Evolutionary conservation across 2,797 vertebrate genomes (phyloP).

Genomic region (Lateolabrax maculatus): DNA sequence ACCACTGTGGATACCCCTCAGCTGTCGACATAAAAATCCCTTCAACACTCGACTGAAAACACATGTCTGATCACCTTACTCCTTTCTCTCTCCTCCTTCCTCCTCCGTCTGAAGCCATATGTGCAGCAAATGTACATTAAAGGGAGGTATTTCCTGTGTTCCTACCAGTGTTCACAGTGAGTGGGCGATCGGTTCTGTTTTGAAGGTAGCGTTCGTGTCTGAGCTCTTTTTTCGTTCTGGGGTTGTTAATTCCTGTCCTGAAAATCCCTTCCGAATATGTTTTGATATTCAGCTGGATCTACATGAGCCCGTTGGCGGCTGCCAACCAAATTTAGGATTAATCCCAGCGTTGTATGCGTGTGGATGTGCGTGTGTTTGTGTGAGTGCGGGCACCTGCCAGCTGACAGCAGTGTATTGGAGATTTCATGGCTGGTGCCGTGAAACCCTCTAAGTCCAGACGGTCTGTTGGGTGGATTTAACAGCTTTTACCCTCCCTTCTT

Average conservation of each 20-base stretch:
- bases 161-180: background rate
- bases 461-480: constrained; percentile 66
- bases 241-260: constrained; percentile 61
- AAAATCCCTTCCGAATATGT: constrained; percentile 71
- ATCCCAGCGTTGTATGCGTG: constrained; percentile 38
- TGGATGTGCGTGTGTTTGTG: constrained; percentile 18
- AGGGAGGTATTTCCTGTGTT: constrained; percentile 34
- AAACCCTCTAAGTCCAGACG: constrained; percentile 62
- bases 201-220: constrained; percentile 15
- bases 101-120: constrained; percentile 12
- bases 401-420: constrained; percentile 63
- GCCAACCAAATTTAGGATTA: constrained; percentile 67
- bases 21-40: background rate
- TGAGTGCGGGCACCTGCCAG: constrained; percentile 40
- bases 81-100: background rate
- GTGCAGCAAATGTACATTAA: constrained; percentile 15
- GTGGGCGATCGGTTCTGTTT: background rate
- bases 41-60: constrained; percentile 1
- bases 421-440: constrained; percentile 63
- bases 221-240: constrained; percentile 26
- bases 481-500: constrained; percentile 34
- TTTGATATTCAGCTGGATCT: constrained; percentile 69
- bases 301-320: constrained; percentile 52
- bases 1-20: background rate
- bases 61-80: background rate